Base-by-base conservation (phyloP, 1,140 invertebrate species). In the Monomorium pharaonis region DNA sequence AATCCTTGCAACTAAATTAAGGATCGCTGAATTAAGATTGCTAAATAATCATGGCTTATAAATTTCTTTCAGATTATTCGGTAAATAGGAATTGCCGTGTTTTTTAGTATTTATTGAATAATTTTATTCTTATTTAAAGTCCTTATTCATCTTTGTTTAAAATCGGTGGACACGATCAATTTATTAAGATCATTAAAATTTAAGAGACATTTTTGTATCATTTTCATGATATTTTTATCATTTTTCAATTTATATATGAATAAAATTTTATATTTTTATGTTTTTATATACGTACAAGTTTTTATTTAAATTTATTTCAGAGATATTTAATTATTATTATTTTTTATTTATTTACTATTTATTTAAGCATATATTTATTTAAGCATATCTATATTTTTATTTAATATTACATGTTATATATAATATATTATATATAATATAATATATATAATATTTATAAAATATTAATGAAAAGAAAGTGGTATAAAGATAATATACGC, bases 71-170 rank as follows among this genome's bases (percentile, higher is more conserved):
- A 93, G 92, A 93, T 92, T 51, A 70, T 89, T 69, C 44, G 44
- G 91, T 92, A 92, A 94, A 92, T 93, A 93, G 88, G 90, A 92
- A 93, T 94, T 93, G 95, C 95, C 95, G 94, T 86, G 14, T 84
- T 85, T 62, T 78, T 9, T 42, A 42, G 18, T 72, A 30, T 56
- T 47, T 69, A 49, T 54, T n/a, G n/a, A 78, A 37, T 62, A 27
- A 21, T 47, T 33, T 67, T 3, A 4, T 10, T 18, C 18, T 69
- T 62, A 10, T 44, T 80, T 54, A 44, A 78, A 78, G 56, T n/a
- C 33, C 1, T 18, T 18, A 10, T n/a, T n/a, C n/a, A n/a, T n/a
- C n/a, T n/a, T n/a, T n/a, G n/a, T n/a, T n/a, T n/a, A n/a, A n/a
- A n/a, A n/a, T n/a, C n/a, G n/a, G 10, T 78, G 10, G 49, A 18